phyloP scores from a whole-genome alignment of 2,797 vertebrate species.

The Labroides dimidiatus region DNA sequence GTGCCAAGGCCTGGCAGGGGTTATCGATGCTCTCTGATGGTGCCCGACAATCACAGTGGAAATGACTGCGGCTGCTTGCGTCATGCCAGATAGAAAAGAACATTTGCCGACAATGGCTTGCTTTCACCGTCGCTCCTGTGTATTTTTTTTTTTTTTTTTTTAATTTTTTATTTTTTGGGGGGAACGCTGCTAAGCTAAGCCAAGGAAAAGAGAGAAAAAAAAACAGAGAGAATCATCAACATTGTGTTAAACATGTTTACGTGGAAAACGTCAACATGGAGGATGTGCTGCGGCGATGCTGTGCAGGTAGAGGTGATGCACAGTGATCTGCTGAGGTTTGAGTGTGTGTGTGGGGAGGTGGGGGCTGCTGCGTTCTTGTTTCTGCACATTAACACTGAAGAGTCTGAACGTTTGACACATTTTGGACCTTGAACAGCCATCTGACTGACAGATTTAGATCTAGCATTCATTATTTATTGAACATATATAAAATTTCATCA shows the following conservation, averaged over 20 bases:
- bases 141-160: slow-evolving; percentile 2
- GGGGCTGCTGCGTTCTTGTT: slow-evolving; percentile 14
- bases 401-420: neutral
- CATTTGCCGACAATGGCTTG: slow-evolving; percentile 74
- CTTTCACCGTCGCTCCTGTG: slow-evolving; percentile 63
- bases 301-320: slow-evolving; percentile 51
- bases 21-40: slow-evolving; percentile 84
- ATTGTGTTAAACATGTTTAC: slow-evolving; percentile 55
- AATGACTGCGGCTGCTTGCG: slow-evolving; percentile 83
- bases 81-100: slow-evolving; percentile 79
- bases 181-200: slow-evolving; percentile 53
- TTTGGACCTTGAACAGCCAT: neutral
- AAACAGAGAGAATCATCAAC: slow-evolving; percentile 28
- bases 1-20: slow-evolving; percentile 85
- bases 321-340: slow-evolving; percentile 36
- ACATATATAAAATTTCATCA: neutral
- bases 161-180: no score
- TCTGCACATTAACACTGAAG: slow-evolving; percentile 25
- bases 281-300: slow-evolving; percentile 26
- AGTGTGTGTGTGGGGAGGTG: no score
- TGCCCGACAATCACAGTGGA: slow-evolving; percentile 81
- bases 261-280: slow-evolving; percentile 54
- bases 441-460: no score
- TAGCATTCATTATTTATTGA: neutral
- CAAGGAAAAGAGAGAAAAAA: slow-evolving; percentile 18